Evolutionary conservation across 2,113 vertebrate genomes (phyloP).

Genomic region (Arvicanthis niloticus): DNA sequence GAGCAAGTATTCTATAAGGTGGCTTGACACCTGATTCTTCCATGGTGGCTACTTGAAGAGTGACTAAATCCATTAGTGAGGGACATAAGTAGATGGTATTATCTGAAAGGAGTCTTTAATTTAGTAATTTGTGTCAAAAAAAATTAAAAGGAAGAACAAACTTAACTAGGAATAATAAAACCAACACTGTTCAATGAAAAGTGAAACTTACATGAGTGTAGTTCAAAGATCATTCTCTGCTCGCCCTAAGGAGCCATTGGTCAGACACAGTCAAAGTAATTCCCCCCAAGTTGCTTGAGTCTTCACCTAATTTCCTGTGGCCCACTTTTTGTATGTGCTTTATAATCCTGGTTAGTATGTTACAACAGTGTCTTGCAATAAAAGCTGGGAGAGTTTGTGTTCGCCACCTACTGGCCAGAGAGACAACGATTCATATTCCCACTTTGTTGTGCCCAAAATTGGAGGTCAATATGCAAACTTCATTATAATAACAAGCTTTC

Average conservation of each 20-base stretch:
- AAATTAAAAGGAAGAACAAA: neutral
- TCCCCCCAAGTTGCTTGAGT: neutral
- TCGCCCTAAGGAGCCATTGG: neutral
- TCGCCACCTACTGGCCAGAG: constrained; percentile 72
- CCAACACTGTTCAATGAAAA: neutral
- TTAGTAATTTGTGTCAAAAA: neutral
- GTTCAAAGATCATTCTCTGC: neutral
- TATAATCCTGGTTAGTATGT: neutral
- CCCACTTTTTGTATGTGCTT: neutral
- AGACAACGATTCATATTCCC: neutral
- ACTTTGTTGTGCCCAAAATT: neutral
- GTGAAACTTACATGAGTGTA: neutral
- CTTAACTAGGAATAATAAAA: neutral
- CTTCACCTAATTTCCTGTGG: neutral
- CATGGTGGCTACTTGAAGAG: neutral
- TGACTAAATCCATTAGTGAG: neutral
- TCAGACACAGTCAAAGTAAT: neutral
- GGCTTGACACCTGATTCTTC: neutral
- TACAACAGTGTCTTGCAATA: neutral
- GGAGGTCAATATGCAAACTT: neutral
- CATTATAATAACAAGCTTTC: neutral
- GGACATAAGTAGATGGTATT: neutral
- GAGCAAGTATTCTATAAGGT: neutral
- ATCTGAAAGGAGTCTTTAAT: neutral
- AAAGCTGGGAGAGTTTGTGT: constrained; percentile 24